A percentile compares a stretch with the other conserved stretches of the same genome.
Conservation (phyloP, 1,140 invertebrate species). For the Lasaia peninsularis region DNA sequence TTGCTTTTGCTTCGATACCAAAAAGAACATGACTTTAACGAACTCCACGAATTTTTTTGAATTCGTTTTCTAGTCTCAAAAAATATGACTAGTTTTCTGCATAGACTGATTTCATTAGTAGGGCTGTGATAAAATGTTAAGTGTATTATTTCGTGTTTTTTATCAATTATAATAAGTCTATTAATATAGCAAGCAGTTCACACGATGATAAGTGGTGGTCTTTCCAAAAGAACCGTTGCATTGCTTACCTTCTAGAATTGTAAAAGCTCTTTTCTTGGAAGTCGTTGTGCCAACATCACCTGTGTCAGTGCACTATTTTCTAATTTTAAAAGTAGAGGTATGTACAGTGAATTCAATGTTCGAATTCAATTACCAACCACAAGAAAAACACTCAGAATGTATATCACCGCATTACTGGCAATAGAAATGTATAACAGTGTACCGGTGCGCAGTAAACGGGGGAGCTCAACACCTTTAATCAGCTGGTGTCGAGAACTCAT, state of each 20-base stretch:
- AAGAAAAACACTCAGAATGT: slow-evolving; percentile 6
- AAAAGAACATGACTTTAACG: slow-evolving; percentile 29
- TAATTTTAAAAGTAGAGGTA: no score
- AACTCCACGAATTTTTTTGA: background rate
- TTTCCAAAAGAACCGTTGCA: no score
- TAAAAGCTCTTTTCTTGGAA: no score
- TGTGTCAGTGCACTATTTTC: no score
- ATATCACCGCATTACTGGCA: background rate
- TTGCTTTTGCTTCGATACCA: slow-evolving; percentile 24
- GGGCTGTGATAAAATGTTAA: no score
- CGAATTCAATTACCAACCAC: slow-evolving; percentile 5
- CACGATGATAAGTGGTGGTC: no score
- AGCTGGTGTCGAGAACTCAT: slow-evolving; percentile 28
- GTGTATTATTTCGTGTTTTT: no score
- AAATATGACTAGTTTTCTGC: background rate
- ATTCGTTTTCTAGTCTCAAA: background rate
- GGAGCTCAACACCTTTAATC: slow-evolving; percentile 33
- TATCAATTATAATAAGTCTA: no score
- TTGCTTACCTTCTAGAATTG: no score
- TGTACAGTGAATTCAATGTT: background rate
- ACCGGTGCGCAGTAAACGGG: slow-evolving; percentile 22
- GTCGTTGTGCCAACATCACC: no score
- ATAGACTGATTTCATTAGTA: background rate
- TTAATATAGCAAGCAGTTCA: no score
- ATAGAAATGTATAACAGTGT: slow-evolving; percentile 9